A percentile compares a stretch with the other conserved stretches of the same genome.
These are phyloP conservation scores for Pituophis catenifer DNA, from an alignment of 2,113 vertebrate species.

Conservation along the genomic window DNA sequence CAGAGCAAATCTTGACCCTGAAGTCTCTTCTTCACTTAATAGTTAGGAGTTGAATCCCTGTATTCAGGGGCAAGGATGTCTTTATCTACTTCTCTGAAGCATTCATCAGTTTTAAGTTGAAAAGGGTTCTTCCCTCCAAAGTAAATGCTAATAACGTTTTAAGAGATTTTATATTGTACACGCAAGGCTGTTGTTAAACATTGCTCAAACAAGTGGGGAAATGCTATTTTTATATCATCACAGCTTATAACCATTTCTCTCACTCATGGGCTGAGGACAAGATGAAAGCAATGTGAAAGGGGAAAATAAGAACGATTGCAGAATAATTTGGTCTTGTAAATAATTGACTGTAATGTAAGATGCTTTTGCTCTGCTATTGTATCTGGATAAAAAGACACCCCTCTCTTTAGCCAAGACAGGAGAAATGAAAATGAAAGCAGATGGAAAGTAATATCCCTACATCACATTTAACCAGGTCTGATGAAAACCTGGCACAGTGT, in stretches of 20 bases:
- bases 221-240: not conserved
- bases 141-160: not conserved
- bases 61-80: not conserved
- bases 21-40: not conserved
- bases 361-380: not conserved
- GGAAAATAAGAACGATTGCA: not conserved
- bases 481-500: not conserved
- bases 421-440: not conserved
- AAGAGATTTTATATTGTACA: not conserved
- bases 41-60: not conserved
- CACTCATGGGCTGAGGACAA: not conserved
- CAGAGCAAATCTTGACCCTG: not conserved
- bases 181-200: not conserved
- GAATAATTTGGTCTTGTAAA: not conserved
- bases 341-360: not conserved
- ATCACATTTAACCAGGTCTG: not conserved
- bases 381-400: not conserved
- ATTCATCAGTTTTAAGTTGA: not conserved
- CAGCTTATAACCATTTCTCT: not conserved
- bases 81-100: not conserved
- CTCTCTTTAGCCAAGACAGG: not conserved
- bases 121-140: not conserved
- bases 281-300: not conserved
- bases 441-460: not conserved
- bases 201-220: not conserved